Evolutionary conservation across 2,113 vertebrate species (phyloP).

Genomic region (Ophthalmolycus amberensis): DNA sequence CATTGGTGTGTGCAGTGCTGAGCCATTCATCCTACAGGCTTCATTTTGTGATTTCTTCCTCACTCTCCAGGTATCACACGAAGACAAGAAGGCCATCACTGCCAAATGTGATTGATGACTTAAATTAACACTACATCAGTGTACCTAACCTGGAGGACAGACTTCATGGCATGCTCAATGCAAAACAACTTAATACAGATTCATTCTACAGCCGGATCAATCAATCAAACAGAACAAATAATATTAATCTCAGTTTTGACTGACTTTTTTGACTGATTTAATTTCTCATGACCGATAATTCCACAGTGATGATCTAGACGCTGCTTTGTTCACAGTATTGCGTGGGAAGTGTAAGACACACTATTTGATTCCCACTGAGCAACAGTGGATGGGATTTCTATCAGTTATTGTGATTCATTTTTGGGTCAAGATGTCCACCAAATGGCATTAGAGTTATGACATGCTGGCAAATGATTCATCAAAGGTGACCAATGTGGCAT

Average conservation of each 20-base stretch:
- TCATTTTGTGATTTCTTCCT: slow-evolving; percentile 19
- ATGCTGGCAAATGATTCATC: slow-evolving; percentile 32
- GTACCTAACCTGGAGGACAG: slow-evolving; percentile 7
- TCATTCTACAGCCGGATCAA: not conserved
- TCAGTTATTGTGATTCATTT: slow-evolving; percentile 44
- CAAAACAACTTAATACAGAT: not conserved
- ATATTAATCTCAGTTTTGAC: not conserved
- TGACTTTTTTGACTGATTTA: slow-evolving; percentile 1
- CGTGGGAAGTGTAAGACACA: not conserved
- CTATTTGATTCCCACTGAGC: slow-evolving; percentile 8
- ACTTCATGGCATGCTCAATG: not conserved
- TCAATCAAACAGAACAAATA: slow-evolving; percentile 4
- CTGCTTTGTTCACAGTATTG: not conserved
- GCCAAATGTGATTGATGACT: slow-evolving; percentile 54
- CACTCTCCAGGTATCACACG: slow-evolving; percentile 18
- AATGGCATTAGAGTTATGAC: slow-evolving; percentile 30
- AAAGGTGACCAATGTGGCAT: slow-evolving; percentile 28
- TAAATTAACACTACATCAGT: slow-evolving; percentile 45
- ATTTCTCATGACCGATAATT: not conserved
- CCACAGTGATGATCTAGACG: not conserved
- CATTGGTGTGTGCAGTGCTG: not conserved
- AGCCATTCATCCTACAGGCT: slow-evolving; percentile 39
- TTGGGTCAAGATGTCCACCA: slow-evolving; percentile 34
- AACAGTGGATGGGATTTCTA: not conserved
- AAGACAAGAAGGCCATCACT: slow-evolving; percentile 5